Conservation (phyloP, 2,113 vertebrate genomes). For the Phylloscopus trochiloides region DNA sequence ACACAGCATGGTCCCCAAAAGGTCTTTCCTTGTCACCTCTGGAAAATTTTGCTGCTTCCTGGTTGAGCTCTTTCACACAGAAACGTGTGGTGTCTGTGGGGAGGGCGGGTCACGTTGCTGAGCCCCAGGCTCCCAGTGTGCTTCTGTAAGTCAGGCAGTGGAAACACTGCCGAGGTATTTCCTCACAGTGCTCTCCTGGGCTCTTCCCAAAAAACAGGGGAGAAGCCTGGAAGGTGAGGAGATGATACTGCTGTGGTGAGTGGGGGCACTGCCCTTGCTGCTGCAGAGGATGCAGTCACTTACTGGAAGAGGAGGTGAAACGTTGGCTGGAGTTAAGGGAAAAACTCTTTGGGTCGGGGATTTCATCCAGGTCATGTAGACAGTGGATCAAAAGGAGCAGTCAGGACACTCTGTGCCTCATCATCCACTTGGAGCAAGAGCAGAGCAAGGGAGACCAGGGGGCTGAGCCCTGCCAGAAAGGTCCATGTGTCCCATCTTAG, state of each 20-base stretch:
- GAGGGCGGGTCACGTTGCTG: not conserved
- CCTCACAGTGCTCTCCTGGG: not conserved
- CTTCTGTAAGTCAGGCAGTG: not conserved
- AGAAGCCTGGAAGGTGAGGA: not conserved
- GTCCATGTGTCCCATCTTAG: not conserved
- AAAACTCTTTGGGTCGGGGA: conserved; percentile 4
- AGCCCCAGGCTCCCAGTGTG: not conserved
- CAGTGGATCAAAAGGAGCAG: not conserved
- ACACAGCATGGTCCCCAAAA: conserved; percentile 16
- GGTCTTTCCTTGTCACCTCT: conserved; percentile 33
- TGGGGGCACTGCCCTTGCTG: not conserved
- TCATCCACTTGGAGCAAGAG: conserved; percentile 22
- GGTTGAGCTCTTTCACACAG: not conserved
- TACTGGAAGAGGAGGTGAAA: conserved; percentile 26
- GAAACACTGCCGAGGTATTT: conserved; percentile 4
- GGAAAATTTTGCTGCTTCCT: not conserved
- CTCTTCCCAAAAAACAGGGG: not conserved
- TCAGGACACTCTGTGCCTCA: not conserved
- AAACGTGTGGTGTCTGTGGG: not conserved
- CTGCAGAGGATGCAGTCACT: not conserved
- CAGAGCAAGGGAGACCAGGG: not conserved
- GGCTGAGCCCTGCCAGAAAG: not conserved
- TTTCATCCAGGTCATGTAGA: conserved; percentile 27
- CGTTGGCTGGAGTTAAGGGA: not conserved
- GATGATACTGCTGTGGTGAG: not conserved